Evolutionary conservation across 2,888 invertebrate species (phyloP).

Genomic region (Drosophila gaucha): DNA sequence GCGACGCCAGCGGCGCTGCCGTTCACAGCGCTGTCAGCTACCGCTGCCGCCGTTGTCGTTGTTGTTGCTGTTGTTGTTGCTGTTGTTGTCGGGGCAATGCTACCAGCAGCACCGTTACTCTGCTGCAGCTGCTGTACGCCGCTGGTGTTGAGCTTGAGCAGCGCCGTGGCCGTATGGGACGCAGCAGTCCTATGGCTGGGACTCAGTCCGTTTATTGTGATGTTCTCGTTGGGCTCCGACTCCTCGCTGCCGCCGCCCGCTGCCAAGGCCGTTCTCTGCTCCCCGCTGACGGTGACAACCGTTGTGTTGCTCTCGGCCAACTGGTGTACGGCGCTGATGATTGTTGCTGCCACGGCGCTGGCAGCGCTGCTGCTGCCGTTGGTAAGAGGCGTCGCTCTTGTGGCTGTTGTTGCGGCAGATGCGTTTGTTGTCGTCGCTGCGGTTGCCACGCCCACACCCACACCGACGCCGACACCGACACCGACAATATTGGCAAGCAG

Average conservation of each 20-base stretch:
- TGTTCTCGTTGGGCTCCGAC: constrained; percentile 80
- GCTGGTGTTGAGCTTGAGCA: constrained; percentile 65
- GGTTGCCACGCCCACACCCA: constrained; percentile 2
- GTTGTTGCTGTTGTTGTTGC: constrained; percentile 19
- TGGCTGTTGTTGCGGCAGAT: constrained; percentile 20
- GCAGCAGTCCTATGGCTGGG: constrained; percentile 53
- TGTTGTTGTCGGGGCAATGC: constrained; percentile 5
- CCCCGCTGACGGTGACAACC: constrained; percentile 54
- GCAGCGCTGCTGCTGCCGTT: constrained; percentile 47
- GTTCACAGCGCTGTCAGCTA: constrained; percentile 32
- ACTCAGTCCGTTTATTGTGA: constrained; percentile 76
- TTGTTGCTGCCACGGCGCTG: constrained; percentile 79
- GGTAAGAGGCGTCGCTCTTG: constrained; percentile 42
- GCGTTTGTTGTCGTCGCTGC: constrained; percentile 15
- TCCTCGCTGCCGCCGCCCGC: constrained; percentile 5
- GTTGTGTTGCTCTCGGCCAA: constrained; percentile 58
- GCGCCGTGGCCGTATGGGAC: constrained; percentile 6
- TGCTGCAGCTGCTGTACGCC: constrained; percentile 43
- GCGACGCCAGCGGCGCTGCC: constrained; percentile 30
- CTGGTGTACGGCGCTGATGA: constrained; percentile 69
- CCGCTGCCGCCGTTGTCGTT: constrained; percentile 27
- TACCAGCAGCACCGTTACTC: constrained; percentile 10
- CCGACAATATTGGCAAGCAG: constrained; percentile 84
- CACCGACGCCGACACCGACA: neutral
- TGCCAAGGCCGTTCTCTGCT: constrained; percentile 47